These are phyloP conservation scores for Sitodiplosis mosellana DNA, from an alignment of 1,140 invertebrate species.

Conservation along the genomic window DNA sequence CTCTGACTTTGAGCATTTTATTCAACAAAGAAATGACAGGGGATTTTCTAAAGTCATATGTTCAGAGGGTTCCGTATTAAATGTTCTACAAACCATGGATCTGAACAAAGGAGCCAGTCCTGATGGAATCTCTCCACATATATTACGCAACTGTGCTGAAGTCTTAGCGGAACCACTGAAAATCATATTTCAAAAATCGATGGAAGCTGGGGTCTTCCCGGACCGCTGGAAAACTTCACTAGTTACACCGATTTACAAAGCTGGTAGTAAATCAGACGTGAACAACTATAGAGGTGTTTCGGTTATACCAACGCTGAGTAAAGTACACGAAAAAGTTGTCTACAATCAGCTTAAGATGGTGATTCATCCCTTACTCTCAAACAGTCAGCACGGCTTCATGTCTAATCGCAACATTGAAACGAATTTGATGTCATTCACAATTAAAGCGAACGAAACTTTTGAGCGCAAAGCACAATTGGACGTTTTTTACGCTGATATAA, in stretches of 20 bases:
- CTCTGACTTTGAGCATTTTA: not conserved
- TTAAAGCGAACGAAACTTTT: not conserved
- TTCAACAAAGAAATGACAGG: not conserved
- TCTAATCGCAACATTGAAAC: not conserved
- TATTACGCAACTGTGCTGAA: not conserved
- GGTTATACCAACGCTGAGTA: not conserved
- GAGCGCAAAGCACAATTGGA: not conserved
- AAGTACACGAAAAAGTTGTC: not conserved
- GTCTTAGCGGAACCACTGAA: not conserved
- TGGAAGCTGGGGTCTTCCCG: not conserved
- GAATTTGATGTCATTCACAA: not conserved
- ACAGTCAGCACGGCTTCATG: not conserved
- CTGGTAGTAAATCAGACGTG: not conserved
- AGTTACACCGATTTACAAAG: not conserved
- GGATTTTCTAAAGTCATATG: not conserved
- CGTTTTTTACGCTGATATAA: not conserved
- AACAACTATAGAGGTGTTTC: not conserved
- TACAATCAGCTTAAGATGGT: not conserved
- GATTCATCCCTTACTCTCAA: not conserved
- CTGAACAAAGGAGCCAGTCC: not conserved
- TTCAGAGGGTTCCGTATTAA: not conserved
- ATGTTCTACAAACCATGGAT: not conserved
- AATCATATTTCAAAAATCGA: not conserved
- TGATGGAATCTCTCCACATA: not conserved
- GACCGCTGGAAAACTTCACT: not conserved